phyloP scores from a whole-genome alignment of 2,113 vertebrate species.

The Paraplagusia blochii region DNA sequence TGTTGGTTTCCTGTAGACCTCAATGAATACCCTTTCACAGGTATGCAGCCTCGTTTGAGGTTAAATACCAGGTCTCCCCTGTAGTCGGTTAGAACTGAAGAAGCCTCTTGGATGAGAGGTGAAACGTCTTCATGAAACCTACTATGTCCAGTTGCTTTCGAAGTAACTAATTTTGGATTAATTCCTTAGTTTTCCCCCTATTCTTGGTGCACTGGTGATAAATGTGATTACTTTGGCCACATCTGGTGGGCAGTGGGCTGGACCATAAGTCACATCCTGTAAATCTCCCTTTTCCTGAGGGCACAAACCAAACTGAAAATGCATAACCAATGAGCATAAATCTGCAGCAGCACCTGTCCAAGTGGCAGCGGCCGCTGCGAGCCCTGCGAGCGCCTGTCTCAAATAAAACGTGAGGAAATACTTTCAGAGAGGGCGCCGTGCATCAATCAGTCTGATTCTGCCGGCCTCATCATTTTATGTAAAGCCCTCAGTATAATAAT shows the following conservation, averaged over 20 bases:
- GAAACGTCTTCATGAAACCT: too few relatives aligned
- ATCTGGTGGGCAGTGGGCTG: slow-evolving; percentile 17
- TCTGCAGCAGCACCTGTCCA: slow-evolving; percentile 12
- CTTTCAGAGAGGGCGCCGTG: slow-evolving; percentile 5
- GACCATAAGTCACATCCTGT: slow-evolving; percentile 11
- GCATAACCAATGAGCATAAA: slow-evolving; percentile 12
- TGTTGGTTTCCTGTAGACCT: too few relatives aligned
- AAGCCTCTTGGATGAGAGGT: too few relatives aligned
- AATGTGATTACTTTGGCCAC: too few relatives aligned
- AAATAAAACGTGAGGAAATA: slow-evolving; percentile 51
- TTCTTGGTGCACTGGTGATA: too few relatives aligned
- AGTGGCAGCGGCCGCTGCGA: slow-evolving; percentile 33
- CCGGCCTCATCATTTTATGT: slow-evolving; percentile 56
- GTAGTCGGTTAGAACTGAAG: too few relatives aligned
- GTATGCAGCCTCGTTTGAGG: too few relatives aligned
- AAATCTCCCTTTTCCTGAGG: slow-evolving; percentile 27
- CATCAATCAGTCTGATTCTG: slow-evolving; percentile 59
- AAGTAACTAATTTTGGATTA: too few relatives aligned
- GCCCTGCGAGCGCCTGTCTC: slow-evolving; percentile 14
- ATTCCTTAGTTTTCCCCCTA: too few relatives aligned
- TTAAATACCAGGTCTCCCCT: too few relatives aligned
- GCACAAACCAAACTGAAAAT: slow-evolving; percentile 3
- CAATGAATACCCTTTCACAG: too few relatives aligned
- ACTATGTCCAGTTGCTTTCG: too few relatives aligned
- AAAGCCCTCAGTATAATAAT: slow-evolving; percentile 69